Percentiles rank a stretch among this genome's conserved stretches.
These are phyloP conservation scores for Anabas testudineus DNA, from an alignment of 2,797 vertebrate species.

Conservation along the genomic window DNA sequence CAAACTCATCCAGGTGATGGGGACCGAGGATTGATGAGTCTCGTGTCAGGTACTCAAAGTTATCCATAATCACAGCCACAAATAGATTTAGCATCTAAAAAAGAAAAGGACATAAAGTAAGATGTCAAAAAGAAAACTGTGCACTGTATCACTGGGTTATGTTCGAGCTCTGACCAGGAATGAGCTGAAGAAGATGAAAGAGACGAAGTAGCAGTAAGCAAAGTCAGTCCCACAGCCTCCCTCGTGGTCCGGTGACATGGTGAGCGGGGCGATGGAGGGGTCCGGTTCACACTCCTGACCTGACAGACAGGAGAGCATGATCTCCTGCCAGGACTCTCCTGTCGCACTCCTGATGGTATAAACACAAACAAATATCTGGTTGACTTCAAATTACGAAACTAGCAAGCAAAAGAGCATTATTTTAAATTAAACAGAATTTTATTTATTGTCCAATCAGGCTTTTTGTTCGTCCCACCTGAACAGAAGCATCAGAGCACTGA, in stretches of 20 bases:
- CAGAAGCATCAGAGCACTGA: conserved; percentile 95
- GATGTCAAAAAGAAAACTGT: background rate
- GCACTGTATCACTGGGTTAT: background rate
- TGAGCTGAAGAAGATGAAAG: conserved; percentile 99
- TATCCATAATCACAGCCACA: conserved; percentile 99
- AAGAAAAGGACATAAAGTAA: background rate
- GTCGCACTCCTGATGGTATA: conserved; percentile 92
- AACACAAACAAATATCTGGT: conserved; percentile 20
- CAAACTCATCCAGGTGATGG: conserved; percentile 98
- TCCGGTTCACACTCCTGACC: conserved; percentile 93
- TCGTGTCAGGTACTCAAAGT: conserved; percentile 98
- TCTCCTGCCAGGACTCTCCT: conserved; percentile 99
- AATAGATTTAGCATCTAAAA: conserved; percentile 98
- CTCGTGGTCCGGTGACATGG: conserved; percentile 87
- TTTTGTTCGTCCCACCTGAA: conserved; percentile 87
- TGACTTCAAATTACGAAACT: conserved; percentile 1
- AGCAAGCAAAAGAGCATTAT: background rate
- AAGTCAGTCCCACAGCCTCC: conserved; percentile 96
- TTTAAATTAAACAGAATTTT: background rate
- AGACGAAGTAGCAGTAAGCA: conserved; percentile 98
- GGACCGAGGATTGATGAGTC: conserved; percentile 98
- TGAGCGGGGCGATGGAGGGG: conserved; percentile 84
- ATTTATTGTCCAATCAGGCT: background rate
- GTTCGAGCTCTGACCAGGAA: conserved; percentile 89
- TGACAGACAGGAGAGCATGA: conserved; percentile 96